Percentiles rank a stretch among this genome's conserved stretches.
Evolutionary conservation across 1,140 invertebrate species (phyloP).

Genomic region (Lysiphlebus fabarum): DNA sequence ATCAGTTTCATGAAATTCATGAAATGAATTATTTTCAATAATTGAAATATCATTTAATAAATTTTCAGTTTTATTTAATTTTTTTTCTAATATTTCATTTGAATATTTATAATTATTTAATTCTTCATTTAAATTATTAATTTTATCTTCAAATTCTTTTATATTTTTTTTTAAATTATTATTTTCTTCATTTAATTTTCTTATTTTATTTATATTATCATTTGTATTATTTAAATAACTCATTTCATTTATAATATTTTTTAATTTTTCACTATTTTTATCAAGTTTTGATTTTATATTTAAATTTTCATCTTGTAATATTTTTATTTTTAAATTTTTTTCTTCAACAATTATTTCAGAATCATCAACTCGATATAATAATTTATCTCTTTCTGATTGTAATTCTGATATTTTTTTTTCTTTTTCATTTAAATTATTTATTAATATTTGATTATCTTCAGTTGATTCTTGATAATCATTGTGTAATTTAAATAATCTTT

Average conservation of each 20-base stretch:
- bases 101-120: background rate
- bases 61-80: constrained; percentile 4
- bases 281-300: constrained; percentile 7
- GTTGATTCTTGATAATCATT: constrained; percentile 14
- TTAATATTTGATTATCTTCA: constrained; percentile 10
- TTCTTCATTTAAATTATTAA: constrained; percentile 6
- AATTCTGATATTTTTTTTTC: constrained; percentile 1
- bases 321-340: constrained; percentile 2
- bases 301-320: background rate
- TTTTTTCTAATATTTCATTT: constrained; percentile 12
- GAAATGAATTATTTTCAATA: too few relatives aligned
- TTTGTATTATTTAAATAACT: background rate
- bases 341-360: background rate
- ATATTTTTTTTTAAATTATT: constrained; percentile 4
- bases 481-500: constrained; percentile 5
- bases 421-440: constrained; percentile 1
- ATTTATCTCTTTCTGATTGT: constrained; percentile 2
- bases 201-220: constrained; percentile 6
- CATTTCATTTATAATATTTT: background rate
- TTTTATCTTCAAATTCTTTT: constrained; percentile 7
- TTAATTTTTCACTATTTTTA: constrained; percentile 2
- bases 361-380: constrained; percentile 1
- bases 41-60: too few relatives aligned
- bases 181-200: constrained; percentile 9
- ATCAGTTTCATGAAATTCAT: too few relatives aligned